Evolutionary conservation across 2,888 invertebrate species (phyloP), one percentile per base, ranked within the genome.

Genomic region (Ischnura elegans): DNA sequence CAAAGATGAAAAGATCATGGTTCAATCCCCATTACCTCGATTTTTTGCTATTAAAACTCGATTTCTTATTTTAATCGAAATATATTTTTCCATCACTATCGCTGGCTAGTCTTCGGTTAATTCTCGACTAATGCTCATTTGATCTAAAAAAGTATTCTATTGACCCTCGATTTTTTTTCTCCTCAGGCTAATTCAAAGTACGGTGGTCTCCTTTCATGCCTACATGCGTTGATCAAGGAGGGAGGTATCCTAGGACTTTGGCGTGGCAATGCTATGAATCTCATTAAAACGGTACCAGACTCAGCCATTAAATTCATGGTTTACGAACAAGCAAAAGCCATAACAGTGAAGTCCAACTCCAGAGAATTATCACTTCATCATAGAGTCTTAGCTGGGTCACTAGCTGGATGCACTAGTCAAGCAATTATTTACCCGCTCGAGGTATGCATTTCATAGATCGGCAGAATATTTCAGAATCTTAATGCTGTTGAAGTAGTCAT

Each of bases 341-440:
- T 98, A 93, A 98, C 99, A 94, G 98, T 98, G 95, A 98, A 98
- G 93, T 97, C 98, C 93, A 97, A 97, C 85, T 97, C 97, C 90
- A 97, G 98, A 93, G 98, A 99, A 85, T 96, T 99, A 94, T 97
- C 97, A 94, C 98, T 99, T 94, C 97, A 98, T 95, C 99, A 99
- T 96, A 97, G 99, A 94, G 99, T 99, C 96, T 96, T 98, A 93
- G 99, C 99, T 0, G 99, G 99, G 5, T 99, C 99, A 0, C 96
- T 98, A 93, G 99, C 99, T 3, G 99, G 99, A 76, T 98, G 98
- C 42, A 97, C 99, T 95, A 98, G 99, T 95, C 99, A 99, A 96
- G 98, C 99, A 93, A 97, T 98, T 94, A 99, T 99, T 95, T 99
- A 99, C 97, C 99, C 99, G n/a, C 97, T 99, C 96, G 99, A 99